Percentiles rank a stretch among this genome's conserved stretches.
phyloP scores from a whole-genome alignment of 2,888 invertebrate species.

The Pheosia tremula region DNA sequence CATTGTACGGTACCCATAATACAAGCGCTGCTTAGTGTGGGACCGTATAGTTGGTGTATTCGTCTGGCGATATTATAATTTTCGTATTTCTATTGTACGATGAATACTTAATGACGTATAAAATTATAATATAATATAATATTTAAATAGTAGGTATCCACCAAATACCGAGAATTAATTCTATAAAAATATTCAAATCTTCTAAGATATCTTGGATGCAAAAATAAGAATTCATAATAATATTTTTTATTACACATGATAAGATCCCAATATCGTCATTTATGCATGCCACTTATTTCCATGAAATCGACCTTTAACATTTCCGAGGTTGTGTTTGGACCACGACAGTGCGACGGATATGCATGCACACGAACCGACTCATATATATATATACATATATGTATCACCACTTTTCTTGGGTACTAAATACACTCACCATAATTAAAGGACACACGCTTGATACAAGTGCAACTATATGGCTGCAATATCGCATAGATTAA shows the following conservation, averaged over 20 bases:
- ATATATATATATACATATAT: conserved; percentile 10
- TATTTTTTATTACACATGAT: neutral
- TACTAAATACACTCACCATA: conserved; percentile 36
- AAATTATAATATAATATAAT: no score
- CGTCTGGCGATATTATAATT: no score
- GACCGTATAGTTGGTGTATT: no score
- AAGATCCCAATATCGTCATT: neutral
- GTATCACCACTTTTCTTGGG: conserved; percentile 41
- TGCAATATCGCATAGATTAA: no score
- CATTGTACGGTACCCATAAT: no score
- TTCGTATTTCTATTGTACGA: no score
- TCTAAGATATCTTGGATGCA: neutral
- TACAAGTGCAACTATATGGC: conserved; percentile 16
- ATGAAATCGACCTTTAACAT: conserved; percentile 69
- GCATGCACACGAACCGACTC: conserved; percentile 10
- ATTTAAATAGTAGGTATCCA: no score
- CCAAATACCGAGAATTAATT: no score
- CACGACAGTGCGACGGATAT: conserved; percentile 31
- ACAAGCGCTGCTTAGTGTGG: no score
- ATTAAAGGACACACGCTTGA: conserved; percentile 24
- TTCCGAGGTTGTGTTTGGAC: conserved; percentile 56
- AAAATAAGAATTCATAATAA: neutral
- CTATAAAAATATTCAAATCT: neutral
- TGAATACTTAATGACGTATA: no score
- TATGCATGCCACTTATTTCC: conserved; percentile 44